Base-by-base conservation (phyloP, 2,797 vertebrate genomes). In the Tokudaia muenninki region DNA sequence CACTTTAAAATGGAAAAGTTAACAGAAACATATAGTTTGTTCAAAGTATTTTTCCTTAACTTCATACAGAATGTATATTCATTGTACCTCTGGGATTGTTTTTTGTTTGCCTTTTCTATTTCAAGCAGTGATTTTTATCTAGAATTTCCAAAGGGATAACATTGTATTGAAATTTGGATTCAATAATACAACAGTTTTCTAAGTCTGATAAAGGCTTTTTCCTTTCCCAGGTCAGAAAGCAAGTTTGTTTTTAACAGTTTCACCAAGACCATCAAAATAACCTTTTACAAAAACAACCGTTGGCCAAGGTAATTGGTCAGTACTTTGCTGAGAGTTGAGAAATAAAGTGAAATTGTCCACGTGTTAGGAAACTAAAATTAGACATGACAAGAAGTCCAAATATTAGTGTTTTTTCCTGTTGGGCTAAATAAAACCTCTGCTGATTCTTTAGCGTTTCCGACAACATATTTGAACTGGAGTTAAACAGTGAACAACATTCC, bases 361-460 rank as follows among this genome's bases (percentile, higher is more conserved):
- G 22, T 77, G 26, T 87, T 90, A 94, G 97, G 82, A 96, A 97
- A 96, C 17, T 31, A 9, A 96, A 97, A 94, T n/a, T 0, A 84
- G 97, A 96, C 86, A 70, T n/a, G 55, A 95, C 52, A 52, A 97
- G 97, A 96, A 97, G 1, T n/a, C 61, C 75, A 97, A 81, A 92
- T 37, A 67, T 37, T 87, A 83, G 29, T 91, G 87, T 9, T 97
- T 98, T 97, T 97, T 91, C 95, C 94, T 97, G 92, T 92, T 72
- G 34, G 41, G 34, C 82, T 98, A 93, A 98, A 97, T 96, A 92
- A 83, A 98, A 50, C 29, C 96, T 52, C 65, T 96, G 14, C 93
- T 96, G 90, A 95, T 98, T 97, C 80, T 95, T 75, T 81, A 55
- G 4, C 90, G 67, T 91, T 98, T 98, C 75, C 90, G 97, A 93